These are phyloP conservation scores for Orthonychiurus folsomi DNA, from an alignment of 2,888 invertebrate species.

Conservation along the genomic window DNA sequence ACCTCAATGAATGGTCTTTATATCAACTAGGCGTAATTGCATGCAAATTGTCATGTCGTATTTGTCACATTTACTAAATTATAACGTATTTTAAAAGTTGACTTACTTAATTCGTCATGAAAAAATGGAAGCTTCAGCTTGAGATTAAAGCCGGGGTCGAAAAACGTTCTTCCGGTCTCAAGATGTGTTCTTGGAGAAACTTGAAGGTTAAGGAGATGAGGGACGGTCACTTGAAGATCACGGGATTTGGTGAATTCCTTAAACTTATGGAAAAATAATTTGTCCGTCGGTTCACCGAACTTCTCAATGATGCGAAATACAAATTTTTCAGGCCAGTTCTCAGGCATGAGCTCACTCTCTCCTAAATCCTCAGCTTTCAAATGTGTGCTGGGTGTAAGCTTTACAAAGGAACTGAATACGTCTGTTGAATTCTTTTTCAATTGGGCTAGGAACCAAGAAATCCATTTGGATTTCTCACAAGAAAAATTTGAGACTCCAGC, in stretches of 20 bases:
- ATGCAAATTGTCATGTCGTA: no score
- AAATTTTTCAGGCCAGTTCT: conserved; percentile 25
- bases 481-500: background rate
- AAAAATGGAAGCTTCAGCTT: conserved; percentile 40
- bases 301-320: conserved; percentile 26
- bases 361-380: conserved; percentile 4
- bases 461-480: conserved; percentile 31
- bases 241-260: conserved; percentile 33
- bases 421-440: conserved; percentile 27
- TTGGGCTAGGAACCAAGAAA: conserved; percentile 29
- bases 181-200: conserved; percentile 28
- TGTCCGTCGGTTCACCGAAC: conserved; percentile 35
- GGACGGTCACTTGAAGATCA: conserved; percentile 31
- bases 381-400: conserved; percentile 22
- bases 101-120: conserved; percentile 40
- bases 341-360: conserved; percentile 23
- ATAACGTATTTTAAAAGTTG: no score
- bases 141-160: conserved; percentile 40
- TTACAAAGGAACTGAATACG: conserved; percentile 22
- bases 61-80: no score
- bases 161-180: conserved; percentile 31
- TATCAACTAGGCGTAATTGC: no score
- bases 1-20: no score
- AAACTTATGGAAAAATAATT: conserved; percentile 30
- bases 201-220: conserved; percentile 23